Conservation (phyloP, 2,888 invertebrate genomes). For the Allophyes oxyacanthae region DNA sequence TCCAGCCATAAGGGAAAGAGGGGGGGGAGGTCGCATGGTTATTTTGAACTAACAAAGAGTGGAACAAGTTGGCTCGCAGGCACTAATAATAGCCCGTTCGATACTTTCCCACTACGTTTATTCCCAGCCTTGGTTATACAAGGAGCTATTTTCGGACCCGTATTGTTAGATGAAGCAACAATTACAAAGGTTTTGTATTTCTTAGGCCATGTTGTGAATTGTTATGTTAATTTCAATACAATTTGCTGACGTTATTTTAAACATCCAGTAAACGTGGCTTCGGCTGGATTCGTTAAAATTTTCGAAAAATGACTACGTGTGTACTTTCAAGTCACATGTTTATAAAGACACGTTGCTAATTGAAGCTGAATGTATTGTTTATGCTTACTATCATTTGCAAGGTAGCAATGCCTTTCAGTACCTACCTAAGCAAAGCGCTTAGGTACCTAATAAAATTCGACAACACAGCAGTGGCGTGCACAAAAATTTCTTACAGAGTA, state of each 20-base stretch:
- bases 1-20: slow-evolving; percentile 59
- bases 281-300: slow-evolving; percentile 21
- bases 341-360: not conserved
- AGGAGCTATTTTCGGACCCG: slow-evolving; percentile 74
- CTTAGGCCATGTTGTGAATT: slow-evolving; percentile 12
- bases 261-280: slow-evolving; percentile 14
- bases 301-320: slow-evolving; percentile 11
- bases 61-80: slow-evolving; percentile 70
- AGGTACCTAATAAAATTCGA: no score
- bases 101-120: slow-evolving; percentile 78
- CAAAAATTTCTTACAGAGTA: no score
- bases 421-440: no score
- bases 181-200: slow-evolving; percentile 27
- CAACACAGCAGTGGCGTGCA: no score
- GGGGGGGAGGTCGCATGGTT: slow-evolving; percentile 67
- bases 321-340: slow-evolving; percentile 7
- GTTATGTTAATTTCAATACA: slow-evolving; percentile 22
- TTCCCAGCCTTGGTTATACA: slow-evolving; percentile 77
- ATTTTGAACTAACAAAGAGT: slow-evolving; percentile 80
- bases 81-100: slow-evolving; percentile 76
- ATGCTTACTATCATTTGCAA: slow-evolving; percentile 3
- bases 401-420: not conserved
- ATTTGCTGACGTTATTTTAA: slow-evolving; percentile 13
- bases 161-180: slow-evolving; percentile 65
- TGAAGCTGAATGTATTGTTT: slow-evolving; percentile 2